Evolutionary conservation across 2,113 vertebrate genomes (phyloP), one percentile per base, ranked within the genome.

Genomic region (Ceyx cyanopectus): DNA sequence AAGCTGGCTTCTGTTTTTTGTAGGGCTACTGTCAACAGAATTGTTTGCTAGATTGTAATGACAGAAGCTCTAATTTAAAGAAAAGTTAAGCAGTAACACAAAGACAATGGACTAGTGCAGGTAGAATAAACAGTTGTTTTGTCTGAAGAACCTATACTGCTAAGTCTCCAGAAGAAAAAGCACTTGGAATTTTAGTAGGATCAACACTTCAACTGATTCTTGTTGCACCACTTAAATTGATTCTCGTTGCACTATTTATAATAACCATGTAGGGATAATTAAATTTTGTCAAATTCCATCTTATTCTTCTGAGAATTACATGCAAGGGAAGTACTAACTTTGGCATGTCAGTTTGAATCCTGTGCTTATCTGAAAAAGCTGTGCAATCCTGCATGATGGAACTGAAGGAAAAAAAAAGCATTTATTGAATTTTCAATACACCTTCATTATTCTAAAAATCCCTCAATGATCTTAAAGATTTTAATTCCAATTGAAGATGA

Each of bases 141-240:
- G 29, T 73, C 46, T 85, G 30, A 62, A 73, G 41, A 75, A 72
- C 85, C 37, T 77, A 73, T 72, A 68, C 18, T 48, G 57, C 22
- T 91, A 86, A 88, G 50, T 70, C 65, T 81, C 8, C 45, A 88
- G 68, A 90, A 94, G 3, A 13, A 85, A 95, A 87, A 94, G 26
- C 17, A 61, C 23, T 23, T 24, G 12, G 30, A 77, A 84, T 6
- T 34, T 61, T 62, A 61, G 29, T 12, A 89, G 66, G 16, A 92
- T 57, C 62, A 79, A 29, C 23, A 60, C 21, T 65, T 75, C 10
- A 37, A 37, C 37, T 37, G 37, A 10, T 37, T 37, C 37, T 37
- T 37, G 37, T 37, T 37, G 37, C 37, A 37, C 37, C 37, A 37
- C 9, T 37, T 37, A 69, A 86, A 84, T 20, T 46, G 58, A 74